These are phyloP conservation scores for Sphaeramia orbicularis DNA, from an alignment of 2,797 vertebrate species.

Conservation along the genomic window DNA sequence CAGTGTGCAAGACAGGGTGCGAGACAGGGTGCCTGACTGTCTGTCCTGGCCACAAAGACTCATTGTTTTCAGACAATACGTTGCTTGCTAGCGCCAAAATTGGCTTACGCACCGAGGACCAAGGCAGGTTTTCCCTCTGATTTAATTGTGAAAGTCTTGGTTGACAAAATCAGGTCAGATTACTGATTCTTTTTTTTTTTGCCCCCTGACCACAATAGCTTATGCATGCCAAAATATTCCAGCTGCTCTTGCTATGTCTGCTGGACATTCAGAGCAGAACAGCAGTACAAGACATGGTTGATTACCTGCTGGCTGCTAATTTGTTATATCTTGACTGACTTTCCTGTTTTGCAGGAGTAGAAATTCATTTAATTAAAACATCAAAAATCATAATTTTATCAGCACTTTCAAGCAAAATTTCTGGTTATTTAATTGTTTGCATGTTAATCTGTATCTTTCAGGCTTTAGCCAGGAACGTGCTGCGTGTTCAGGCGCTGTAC, in stretches of 20 bases:
- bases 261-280: not conserved
- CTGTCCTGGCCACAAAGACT: constrained; percentile 76
- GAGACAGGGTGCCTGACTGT: constrained; percentile 80
- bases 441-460: constrained; percentile 73
- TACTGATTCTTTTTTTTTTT: constrained; percentile 47
- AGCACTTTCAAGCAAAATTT: not conserved
- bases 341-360: constrained; percentile 1
- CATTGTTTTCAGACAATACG: constrained; percentile 77
- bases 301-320: not conserved
- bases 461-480: constrained; percentile 93
- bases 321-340: not conserved
- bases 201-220: constrained; percentile 33
- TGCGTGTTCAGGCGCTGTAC: constrained; percentile 91
- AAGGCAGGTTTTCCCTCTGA: constrained; percentile 45
- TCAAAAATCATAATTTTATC: not conserved
- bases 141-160: constrained; percentile 52
- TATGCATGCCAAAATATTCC: constrained; percentile 29
- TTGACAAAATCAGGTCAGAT: constrained; percentile 72
- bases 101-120: constrained; percentile 56
- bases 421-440: constrained; percentile 18
- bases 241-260: constrained; percentile 18
- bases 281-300: not conserved
- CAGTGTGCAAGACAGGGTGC: constrained; percentile 76
- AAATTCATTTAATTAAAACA: not conserved
- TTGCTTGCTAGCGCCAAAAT: constrained; percentile 64